Base-by-base conservation (phyloP, 37 sponge, comb jelly and placozoan genomes). In the Oopsacas minuta region DNA sequence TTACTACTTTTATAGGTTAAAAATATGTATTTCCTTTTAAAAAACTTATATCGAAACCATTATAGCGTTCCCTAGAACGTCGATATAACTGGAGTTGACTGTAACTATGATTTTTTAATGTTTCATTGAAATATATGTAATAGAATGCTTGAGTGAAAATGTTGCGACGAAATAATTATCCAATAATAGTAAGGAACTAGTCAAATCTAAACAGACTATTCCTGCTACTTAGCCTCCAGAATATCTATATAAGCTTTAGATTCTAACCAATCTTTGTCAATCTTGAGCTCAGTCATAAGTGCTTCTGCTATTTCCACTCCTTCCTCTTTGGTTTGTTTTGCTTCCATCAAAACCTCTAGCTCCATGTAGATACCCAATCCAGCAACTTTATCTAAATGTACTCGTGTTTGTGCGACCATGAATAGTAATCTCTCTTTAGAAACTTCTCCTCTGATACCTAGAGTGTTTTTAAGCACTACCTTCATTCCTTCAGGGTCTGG, bases 401-500 rank as follows among this genome's bases (percentile, higher is more conserved):
- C 83, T 20, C 83, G 17, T n/a, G 83, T 82, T 20, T 82, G 83
- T 82, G 38, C 83, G 83, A 82, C 37, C 39, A 82, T 36, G 20
- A 36, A 82, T 20, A 82, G 83, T 1, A 38, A 22, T 15, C 83
- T 36, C 39, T 82, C 39, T 20, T 82, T 82, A 10, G 23, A 15
- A 7, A 82, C 83, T 20, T 36, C 39, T 20, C 83, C 83, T 10
- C 83, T 10, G 3, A 1, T 7, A 20, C 83, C 83, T 38, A 82
- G 17, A 17, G 83, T 28, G 39, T 15, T 38, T 7, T 7, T 28
- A 1, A 82, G 37, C 3, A 82, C 36, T 22, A 3, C 22, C 12
- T 37, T 38, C 83, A 82, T 36, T n/a, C 20, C 23, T 20, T 36
- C 39, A 22, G 83, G 32, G 15, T 82, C 83, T 82, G 37, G 83